Conservation (phyloP, 2,113 vertebrate genomes). For the Dasypus novemcinctus region DNA sequence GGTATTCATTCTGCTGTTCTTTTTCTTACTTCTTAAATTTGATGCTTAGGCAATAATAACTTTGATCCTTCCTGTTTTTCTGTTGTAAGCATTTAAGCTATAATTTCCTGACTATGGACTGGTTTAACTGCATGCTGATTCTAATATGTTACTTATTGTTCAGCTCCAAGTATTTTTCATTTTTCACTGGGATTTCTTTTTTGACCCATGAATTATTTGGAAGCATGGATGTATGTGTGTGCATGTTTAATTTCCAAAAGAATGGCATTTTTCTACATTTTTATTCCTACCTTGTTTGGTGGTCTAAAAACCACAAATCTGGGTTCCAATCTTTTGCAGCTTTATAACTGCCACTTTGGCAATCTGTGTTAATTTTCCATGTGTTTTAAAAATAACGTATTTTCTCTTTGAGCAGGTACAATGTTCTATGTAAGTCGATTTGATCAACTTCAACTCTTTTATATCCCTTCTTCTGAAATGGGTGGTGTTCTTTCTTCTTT, state of each 20-base stretch:
- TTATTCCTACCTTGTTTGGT: constrained; percentile 5
- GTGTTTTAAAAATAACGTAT: background rate
- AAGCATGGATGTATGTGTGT: background rate
- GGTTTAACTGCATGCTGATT: background rate
- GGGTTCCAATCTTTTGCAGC: background rate
- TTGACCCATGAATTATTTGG: background rate
- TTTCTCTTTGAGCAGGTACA: background rate
- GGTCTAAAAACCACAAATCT: background rate
- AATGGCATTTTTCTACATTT: background rate
- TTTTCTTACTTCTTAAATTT: background rate
- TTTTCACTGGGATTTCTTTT: background rate
- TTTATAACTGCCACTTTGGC: background rate
- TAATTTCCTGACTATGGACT: background rate
- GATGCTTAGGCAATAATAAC: background rate
- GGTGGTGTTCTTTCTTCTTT: background rate
- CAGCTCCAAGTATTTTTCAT: background rate
- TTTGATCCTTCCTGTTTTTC: background rate
- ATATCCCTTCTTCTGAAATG: background rate
- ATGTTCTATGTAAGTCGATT: background rate
- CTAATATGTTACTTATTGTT: background rate
- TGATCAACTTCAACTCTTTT: background rate
- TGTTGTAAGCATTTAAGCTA: background rate
- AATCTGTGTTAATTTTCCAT: background rate
- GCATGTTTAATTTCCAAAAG: background rate
- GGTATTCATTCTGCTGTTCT: background rate